Evolutionary conservation across 2,797 vertebrate genomes (phyloP), one percentile per base, ranked within the genome.

Genomic region (Chiloscyllium punctatum): DNA sequence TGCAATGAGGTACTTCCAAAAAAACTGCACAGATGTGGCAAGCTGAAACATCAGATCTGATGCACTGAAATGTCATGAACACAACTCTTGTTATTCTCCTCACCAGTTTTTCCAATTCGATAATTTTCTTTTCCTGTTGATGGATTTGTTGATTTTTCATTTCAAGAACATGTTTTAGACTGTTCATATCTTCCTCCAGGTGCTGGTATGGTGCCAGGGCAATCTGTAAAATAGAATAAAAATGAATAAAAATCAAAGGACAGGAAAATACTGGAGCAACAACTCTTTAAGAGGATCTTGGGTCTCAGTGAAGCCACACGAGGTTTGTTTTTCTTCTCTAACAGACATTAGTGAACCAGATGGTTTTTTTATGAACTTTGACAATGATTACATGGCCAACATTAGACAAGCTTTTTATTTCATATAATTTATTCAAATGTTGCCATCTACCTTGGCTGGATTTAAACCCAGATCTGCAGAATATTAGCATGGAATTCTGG

Each of bases 91-190:
- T 25, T 69, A 57, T 79, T 91, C 3, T 92, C 53, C 98, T 97
- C 97, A 99, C 99, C 98, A 99, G 98, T 97, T 98, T 99, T 97
- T 99, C 98, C 96, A 99, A 97, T 95, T 99, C 98, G 16, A 98
- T 97, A 53, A 99, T 99, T 97, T 98, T 99, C 96, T 98, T 98
- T 94, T 99, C 99, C 97, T 99, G 99, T 95, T 99, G 97, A 96
- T 99, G 99, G 96, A 99, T 99, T 96, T 99, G 98, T 96, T 98
- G 98, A 96, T 99, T 99, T 97, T 99, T 99, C 99, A 99, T 99
- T 97, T 99, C 99, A 96, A 99, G 97, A 95, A 99, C 98, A 71
- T 99, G 98, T 96, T 98, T 99, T 95, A 99, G 98, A 96, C 99
- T 99, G 96, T 98, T 98, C 97, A 99, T 97, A 96, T 99, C 99